phyloP scores from a whole-genome alignment of 2,113 vertebrate species.

The Notarius quadriscutis region DNA sequence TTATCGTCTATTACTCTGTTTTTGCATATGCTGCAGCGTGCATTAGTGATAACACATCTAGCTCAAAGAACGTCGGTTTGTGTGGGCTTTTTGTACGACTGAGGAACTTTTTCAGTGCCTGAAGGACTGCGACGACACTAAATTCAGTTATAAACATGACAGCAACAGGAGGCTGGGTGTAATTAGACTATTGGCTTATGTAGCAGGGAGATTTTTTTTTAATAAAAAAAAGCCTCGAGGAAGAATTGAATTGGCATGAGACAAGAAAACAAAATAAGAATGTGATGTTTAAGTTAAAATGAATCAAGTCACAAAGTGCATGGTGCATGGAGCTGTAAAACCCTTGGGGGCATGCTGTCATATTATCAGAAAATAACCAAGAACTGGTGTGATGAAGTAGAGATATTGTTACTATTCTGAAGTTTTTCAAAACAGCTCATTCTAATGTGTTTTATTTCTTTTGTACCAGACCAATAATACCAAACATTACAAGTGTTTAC shows the following conservation, averaged over 20 bases:
- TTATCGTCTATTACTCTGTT: not conserved
- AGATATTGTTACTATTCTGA: not conserved
- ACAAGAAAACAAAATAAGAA: conserved; percentile 58
- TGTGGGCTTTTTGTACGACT: not conserved
- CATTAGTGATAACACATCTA: not conserved
- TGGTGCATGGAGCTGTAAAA: not conserved
- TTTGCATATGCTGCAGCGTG: not conserved
- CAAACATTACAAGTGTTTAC: not conserved
- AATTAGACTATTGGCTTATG: conserved; percentile 45
- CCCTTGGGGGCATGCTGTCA: not conserved
- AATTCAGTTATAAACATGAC: not conserved
- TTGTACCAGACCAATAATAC: not conserved
- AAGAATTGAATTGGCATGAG: conserved; percentile 56
- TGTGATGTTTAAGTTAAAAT: conserved; percentile 43
- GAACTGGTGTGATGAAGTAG: not conserved
- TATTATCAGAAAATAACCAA: not conserved
- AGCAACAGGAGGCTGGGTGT: conserved; percentile 4
- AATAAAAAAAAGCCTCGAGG: conserved; percentile 10
- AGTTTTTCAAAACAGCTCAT: not conserved
- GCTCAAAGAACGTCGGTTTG: not conserved
- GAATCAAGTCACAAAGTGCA: not conserved
- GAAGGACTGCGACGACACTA: not conserved
- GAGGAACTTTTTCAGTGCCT: not conserved
- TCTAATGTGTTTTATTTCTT: not conserved
- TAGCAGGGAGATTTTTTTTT: conserved; percentile 16